phyloP scores from a whole-genome alignment of 1,140 invertebrate genomes.

The Brachionus rotundiformis region DNA sequence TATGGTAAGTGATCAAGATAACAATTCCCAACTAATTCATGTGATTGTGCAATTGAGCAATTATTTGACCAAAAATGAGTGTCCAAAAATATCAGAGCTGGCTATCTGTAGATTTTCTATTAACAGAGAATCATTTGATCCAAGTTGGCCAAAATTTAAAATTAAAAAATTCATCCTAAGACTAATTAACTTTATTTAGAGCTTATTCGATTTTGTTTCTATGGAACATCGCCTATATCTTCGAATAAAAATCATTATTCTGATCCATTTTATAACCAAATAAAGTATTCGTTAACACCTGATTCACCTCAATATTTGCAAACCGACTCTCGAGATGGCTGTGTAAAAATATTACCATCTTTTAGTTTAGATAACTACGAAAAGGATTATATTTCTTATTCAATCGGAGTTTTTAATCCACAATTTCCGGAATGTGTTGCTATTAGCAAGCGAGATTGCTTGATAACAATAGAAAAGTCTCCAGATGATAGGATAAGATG shows the following conservation, averaged over 20 bases:
- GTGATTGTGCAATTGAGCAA: constrained; percentile 6
- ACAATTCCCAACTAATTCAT: not conserved
- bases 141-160: not conserved
- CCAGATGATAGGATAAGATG: not conserved
- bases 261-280: constrained; percentile 19
- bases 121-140: constrained; percentile 8
- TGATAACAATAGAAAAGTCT: constrained; percentile 7
- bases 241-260: not conserved
- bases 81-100: constrained; percentile 12
- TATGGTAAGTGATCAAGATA: not conserved
- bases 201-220: constrained; percentile 38
- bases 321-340: constrained; percentile 16
- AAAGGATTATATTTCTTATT: not conserved
- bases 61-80: not conserved
- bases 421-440: not conserved
- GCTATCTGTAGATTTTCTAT: constrained; percentile 35
- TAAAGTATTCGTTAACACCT: not conserved
- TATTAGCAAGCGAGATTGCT: not conserved
- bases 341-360: constrained; percentile 41
- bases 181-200: not conserved
- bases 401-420: constrained; percentile 34
- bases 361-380: not conserved
- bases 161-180: not conserved
- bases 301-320: constrained; percentile 35
- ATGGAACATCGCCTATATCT: not conserved